Evolutionary conservation across 2,797 vertebrate genomes (phyloP).

Genomic region (Sphaeramia orbicularis): DNA sequence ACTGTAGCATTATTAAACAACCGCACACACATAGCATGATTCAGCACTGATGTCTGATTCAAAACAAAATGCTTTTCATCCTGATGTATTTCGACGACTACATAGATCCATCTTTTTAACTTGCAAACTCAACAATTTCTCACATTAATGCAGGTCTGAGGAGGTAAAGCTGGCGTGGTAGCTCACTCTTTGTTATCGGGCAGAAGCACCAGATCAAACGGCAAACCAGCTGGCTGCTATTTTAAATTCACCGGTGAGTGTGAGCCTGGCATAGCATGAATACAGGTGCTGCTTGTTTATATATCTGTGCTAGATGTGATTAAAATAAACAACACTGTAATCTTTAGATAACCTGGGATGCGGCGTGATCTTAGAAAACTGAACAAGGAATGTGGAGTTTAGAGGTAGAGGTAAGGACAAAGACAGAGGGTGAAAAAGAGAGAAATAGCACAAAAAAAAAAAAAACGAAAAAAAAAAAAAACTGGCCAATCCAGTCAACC

Average conservation of each 20-base stretch:
- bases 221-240: slow-evolving; percentile 78
- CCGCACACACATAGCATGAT: background rate
- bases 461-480: background rate
- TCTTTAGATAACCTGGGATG: slow-evolving; percentile 65
- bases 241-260: slow-evolving; percentile 76
- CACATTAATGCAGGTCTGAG: slow-evolving; percentile 56
- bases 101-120: slow-evolving; percentile 28
- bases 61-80: slow-evolving; percentile 4
- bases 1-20: background rate
- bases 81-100: slow-evolving; percentile 37
- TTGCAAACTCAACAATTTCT: slow-evolving; percentile 39
- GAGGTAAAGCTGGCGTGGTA: slow-evolving; percentile 49
- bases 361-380: slow-evolving; percentile 28
- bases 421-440: background rate
- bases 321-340: slow-evolving; percentile 69
- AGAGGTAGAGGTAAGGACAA: slow-evolving; percentile 20
- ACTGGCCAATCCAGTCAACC: slow-evolving; percentile 40
- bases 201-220: slow-evolving; percentile 75
- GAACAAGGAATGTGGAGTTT: slow-evolving; percentile 12
- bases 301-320: slow-evolving; percentile 70
- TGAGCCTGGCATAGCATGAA: slow-evolving; percentile 68
- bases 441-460: slow-evolving; percentile 15
- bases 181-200: slow-evolving; percentile 75
- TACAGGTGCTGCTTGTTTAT: slow-evolving; percentile 81
- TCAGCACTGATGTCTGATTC: background rate